Base-by-base conservation (phyloP, 1,140 invertebrate species). In the Cheumatopsyche charites region DNA sequence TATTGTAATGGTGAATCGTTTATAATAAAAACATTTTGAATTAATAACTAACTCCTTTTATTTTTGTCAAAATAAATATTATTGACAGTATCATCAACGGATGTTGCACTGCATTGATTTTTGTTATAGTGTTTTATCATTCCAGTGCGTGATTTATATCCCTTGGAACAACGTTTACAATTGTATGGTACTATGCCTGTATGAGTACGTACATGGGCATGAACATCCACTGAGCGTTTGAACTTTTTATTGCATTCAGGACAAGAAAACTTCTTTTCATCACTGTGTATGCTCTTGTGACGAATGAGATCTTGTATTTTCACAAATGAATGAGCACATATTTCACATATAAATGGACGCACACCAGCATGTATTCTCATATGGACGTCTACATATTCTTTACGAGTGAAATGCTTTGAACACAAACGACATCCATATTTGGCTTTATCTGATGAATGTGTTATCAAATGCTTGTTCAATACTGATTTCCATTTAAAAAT, bases 141-240 rank as follows among this genome's bases (percentile, higher is more conserved):
- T 6, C 77, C 76, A 74, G 77, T 78, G 47, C 84, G 55, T 80
- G 79, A 62, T 77, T 73, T 25, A 77, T 82, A 87, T 13, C 81
- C 78, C 62, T 87, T 87, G 0, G 80, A 80, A 67, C 86, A 87
- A 13, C 80, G 79, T 66, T 86, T 88, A 80, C 93, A 95, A 0
- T 89, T 89, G 77, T 91, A 94, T 0, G 93, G 92, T 67, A 92
- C 81, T 0, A 92, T 83, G 78, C 94, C 91, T n/a, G 92, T 94
- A 78, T 95, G 93, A 0, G 91, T 93, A 77, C 92, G 87, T 76
- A 94, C 90, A 81, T 95, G 93, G 82, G 94, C 94, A 1, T 77
- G 74, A 5, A 84, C 67, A 11, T 81, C 81, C 12, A 75, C 74
- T 55, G 84, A 84, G 43, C 93, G 90, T 1, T 90, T 91, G 78